Percentiles rank a stretch among this genome's conserved stretches.
These are phyloP conservation scores for Crossoptilon crossoptilon DNA, from an alignment of 2,797 vertebrate genomes.

Conservation along the genomic window DNA sequence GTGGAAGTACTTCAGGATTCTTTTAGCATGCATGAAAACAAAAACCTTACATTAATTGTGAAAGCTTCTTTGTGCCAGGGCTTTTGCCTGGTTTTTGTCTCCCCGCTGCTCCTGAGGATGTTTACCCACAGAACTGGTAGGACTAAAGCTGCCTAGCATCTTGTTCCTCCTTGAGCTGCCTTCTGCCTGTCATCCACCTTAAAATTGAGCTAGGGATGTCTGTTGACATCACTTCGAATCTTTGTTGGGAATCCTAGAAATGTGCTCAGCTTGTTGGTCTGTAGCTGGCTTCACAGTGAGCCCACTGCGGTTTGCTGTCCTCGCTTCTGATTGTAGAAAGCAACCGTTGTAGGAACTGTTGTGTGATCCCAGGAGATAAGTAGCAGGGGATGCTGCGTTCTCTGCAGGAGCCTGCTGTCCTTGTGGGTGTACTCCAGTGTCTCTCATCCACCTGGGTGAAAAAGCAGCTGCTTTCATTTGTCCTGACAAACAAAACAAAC, in stretches of 20 bases:
- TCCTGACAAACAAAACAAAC: background rate
- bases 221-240: background rate
- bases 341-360: too few species aligned
- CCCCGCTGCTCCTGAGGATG: fast-evolving
- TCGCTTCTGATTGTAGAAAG: background rate
- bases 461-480: conserved; percentile 1
- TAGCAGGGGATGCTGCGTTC: background rate
- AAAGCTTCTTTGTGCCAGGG: background rate
- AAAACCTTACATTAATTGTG: background rate
- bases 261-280: background rate
- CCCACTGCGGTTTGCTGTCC: background rate
- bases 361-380: background rate
- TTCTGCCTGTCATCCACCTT: background rate
- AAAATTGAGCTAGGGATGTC: background rate
- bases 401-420: background rate
- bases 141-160: background rate
- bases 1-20: background rate
- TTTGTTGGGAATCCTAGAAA: background rate
- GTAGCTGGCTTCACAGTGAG: background rate
- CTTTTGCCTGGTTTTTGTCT: background rate
- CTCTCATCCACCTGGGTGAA: background rate
- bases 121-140: background rate
- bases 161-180: background rate
- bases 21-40: background rate
- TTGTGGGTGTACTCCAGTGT: background rate